A percentile compares a stretch with the other conserved stretches of the same genome.
Evolutionary conservation across 2,888 invertebrate species (phyloP).

Genomic region (Ectropis crepuscularia): DNA sequence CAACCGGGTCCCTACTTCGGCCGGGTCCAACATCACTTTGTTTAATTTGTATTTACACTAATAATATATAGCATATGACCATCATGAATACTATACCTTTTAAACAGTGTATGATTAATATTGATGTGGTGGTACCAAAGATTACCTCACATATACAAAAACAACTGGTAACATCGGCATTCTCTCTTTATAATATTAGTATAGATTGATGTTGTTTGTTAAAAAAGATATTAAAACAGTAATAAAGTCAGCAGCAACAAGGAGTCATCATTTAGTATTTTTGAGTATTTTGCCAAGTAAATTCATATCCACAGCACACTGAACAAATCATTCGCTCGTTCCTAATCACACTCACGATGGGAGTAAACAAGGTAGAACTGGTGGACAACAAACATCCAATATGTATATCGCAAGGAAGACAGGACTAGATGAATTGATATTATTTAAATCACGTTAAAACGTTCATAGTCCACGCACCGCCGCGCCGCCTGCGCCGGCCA

Average conservation of each 20-base stretch:
- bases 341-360: constrained; percentile 32
- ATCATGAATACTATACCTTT: too few species aligned
- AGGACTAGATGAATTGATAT: constrained; percentile 68
- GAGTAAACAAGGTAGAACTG: constrained; percentile 38
- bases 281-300: constrained; percentile 39
- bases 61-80: too few species aligned
- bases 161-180: too few species aligned
- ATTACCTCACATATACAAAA: too few species aligned
- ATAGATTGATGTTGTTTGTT: too few species aligned
- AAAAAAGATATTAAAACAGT: constrained; percentile 9
- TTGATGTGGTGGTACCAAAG: too few species aligned
- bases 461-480: constrained; percentile 47
- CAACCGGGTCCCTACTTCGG: too few species aligned
- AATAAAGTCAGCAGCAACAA: constrained; percentile 32
- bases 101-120: too few species aligned
- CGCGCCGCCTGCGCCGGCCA: constrained; percentile 41
- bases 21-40: too few species aligned
- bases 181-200: too few species aligned
- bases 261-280: constrained; percentile 34
- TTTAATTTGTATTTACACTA: too few species aligned
- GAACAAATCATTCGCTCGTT: constrained; percentile 34
- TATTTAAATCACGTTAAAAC: constrained; percentile 40
- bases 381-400: constrained; percentile 40
- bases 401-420: constrained; percentile 65
- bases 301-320: constrained; percentile 36